phyloP scores from a whole-genome alignment of 1,140 invertebrate genomes.

The Penaeus chinensis region DNA sequence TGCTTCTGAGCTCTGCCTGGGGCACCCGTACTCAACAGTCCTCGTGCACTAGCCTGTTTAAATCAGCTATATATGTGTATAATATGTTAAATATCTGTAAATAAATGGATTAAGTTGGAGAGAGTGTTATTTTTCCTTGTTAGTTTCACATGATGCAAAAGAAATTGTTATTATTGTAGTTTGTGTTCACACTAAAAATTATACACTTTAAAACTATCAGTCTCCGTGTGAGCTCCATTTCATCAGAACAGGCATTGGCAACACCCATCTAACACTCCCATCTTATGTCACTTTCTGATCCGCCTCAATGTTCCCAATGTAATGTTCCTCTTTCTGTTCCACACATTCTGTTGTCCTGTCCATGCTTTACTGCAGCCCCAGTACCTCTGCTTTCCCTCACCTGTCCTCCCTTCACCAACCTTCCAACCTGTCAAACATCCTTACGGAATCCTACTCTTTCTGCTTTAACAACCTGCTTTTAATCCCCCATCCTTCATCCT shows the following conservation, averaged over 20 bases:
- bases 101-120: slow-evolving; percentile 56
- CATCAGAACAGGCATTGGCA: too few species aligned
- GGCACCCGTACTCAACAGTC: slow-evolving; percentile 53
- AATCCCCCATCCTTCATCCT: too few species aligned
- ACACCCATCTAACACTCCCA: too few species aligned
- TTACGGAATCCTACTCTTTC: too few species aligned
- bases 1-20: slow-evolving; percentile 37
- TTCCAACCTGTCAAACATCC: too few species aligned
- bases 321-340: neutral
- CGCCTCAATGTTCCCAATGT: too few species aligned
- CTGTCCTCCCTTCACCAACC: too few species aligned
- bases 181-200: too few species aligned
- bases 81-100: slow-evolving; percentile 62
- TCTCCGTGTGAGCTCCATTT: too few species aligned
- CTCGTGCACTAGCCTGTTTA: slow-evolving; percentile 59
- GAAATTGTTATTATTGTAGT: neutral
- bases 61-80: slow-evolving; percentile 56
- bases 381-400: too few species aligned
- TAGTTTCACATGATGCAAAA: neutral
- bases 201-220: too few species aligned
- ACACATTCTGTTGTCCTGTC: neutral
- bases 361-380: neutral
- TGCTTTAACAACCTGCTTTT: too few species aligned
- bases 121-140: neutral
- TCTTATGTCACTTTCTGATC: neutral